These are phyloP conservation scores for Argya squamiceps DNA, from an alignment of 2,797 vertebrate species.

Conservation along the genomic window DNA sequence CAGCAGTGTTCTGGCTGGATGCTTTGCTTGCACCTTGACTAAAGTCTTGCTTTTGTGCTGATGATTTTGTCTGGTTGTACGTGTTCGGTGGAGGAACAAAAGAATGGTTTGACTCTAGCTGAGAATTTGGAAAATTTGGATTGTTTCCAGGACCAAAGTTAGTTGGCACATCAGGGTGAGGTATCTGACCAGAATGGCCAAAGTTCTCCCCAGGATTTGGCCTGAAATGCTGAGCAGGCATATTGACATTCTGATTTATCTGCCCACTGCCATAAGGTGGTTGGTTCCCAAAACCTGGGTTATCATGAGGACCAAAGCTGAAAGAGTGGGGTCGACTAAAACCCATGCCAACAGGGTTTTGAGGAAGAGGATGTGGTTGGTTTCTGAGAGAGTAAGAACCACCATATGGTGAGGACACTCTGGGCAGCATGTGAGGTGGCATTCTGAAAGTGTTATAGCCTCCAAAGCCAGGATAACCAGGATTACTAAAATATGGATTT, in stretches of 20 bases:
- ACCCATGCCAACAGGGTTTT: constrained; percentile 77
- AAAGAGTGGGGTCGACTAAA: constrained; percentile 79
- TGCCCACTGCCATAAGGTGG: constrained; percentile 67
- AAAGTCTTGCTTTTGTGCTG: constrained; percentile 76
- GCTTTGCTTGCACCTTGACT: constrained; percentile 70
- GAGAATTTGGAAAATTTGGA: constrained; percentile 70
- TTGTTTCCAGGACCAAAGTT: constrained; percentile 75
- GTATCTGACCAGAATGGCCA: constrained; percentile 72
- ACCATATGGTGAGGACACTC: constrained; percentile 77
- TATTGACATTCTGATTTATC: constrained; percentile 69
- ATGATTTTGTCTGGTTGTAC: constrained; percentile 70
- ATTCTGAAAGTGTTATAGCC: constrained; percentile 81
- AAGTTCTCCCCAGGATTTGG: constrained; percentile 77
- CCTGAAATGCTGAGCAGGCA: constrained; percentile 80
- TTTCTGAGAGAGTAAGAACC: constrained; percentile 78
- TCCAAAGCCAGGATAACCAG: constrained; percentile 77
- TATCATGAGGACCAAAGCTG: constrained; percentile 77
- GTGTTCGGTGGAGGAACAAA: constrained; percentile 73
- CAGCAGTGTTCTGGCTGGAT: constrained; percentile 58
- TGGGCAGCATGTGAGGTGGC: constrained; percentile 78
- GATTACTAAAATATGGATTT: constrained; percentile 75
- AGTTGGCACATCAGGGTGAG: constrained; percentile 70
- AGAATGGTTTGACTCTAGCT: constrained; percentile 74
- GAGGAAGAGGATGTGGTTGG: constrained; percentile 79
- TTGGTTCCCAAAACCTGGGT: constrained; percentile 74